Percentiles rank a stretch among this genome's conserved stretches.
Conservation (phyloP, 2,113 vertebrate species). For the Marcusenius ussheri region DNA sequence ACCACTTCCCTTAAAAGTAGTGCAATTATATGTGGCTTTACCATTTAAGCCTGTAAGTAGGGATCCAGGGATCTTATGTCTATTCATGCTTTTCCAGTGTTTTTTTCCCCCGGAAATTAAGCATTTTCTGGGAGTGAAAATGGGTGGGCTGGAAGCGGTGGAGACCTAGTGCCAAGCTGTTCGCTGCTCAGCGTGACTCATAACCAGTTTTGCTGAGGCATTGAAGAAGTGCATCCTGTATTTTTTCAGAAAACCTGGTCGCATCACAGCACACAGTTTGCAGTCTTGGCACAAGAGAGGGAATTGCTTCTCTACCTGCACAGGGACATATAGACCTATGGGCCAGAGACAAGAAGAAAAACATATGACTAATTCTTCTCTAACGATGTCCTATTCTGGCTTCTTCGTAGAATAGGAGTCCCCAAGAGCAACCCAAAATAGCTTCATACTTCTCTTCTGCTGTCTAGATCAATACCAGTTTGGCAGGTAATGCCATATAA, state of each 20-base stretch:
- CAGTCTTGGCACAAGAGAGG: constrained; percentile 1
- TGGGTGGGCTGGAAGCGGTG: constrained; percentile 1
- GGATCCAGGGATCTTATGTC: neutral
- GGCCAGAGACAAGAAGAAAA: constrained; percentile 48
- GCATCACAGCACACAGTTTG: constrained; percentile 11
- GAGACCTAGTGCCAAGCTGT: neutral
- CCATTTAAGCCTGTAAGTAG: neutral
- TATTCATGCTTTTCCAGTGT: neutral
- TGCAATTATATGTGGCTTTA: neutral
- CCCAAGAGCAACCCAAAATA: constrained; percentile 34
- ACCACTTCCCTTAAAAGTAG: neutral
- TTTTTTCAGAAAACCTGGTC: constrained; percentile 12
- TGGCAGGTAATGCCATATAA: constrained; percentile 41
- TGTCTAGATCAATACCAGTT: constrained; percentile 50
- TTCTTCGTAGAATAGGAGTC: constrained; percentile 37
- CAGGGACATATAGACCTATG: constrained; percentile 19
- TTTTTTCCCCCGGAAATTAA: neutral
- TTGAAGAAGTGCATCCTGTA: constrained; percentile 12
- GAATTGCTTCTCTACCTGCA: constrained; percentile 7
- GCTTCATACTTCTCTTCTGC: constrained; percentile 25
- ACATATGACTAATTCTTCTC: constrained; percentile 60
- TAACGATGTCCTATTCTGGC: constrained; percentile 43
- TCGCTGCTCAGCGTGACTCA: constrained; percentile 1
- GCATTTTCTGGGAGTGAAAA: neutral
- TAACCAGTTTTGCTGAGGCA: constrained; percentile 21